Conservation (phyloP, 1,140 invertebrate species). For the Halesus radiatus region DNA sequence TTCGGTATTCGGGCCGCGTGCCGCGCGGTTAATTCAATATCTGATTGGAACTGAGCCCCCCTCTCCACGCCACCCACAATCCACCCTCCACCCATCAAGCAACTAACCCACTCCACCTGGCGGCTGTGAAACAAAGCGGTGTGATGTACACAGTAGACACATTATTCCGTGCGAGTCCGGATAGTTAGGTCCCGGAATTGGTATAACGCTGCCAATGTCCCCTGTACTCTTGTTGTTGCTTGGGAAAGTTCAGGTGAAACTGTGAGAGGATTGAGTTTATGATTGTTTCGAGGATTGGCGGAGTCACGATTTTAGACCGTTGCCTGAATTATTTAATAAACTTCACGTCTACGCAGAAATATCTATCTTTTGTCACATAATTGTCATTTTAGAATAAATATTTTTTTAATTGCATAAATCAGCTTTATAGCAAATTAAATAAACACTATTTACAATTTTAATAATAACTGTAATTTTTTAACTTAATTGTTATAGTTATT, state of each 20-base stretch:
- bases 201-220: conserved; percentile 16
- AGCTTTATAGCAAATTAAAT: too few species aligned
- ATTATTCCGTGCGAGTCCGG: neutral
- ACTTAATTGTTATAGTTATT: too few species aligned
- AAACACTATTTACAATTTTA: too few species aligned
- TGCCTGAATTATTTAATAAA: too few species aligned
- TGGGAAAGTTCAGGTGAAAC: conserved; percentile 1
- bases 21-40: conserved; percentile 56
- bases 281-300: neutral
- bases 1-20: conserved; percentile 51
- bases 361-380: too few species aligned
- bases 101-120: neutral
- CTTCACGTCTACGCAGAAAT: neutral
- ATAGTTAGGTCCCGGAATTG: conserved; percentile 6
- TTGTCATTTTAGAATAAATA: neutral
- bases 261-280: conserved; percentile 19
- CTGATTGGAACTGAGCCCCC: conserved; percentile 52
- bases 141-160: conserved; percentile 3
- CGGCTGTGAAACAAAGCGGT: conserved; percentile 20
- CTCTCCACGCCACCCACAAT: neutral
- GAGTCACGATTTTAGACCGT: neutral
- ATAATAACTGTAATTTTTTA: too few species aligned
- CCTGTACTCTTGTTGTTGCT: neutral
- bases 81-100: conserved; percentile 1
- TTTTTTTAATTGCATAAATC: too few species aligned